phyloP scores from a whole-genome alignment of 1,140 invertebrate genomes.

The Bilobella aurantiaca region DNA sequence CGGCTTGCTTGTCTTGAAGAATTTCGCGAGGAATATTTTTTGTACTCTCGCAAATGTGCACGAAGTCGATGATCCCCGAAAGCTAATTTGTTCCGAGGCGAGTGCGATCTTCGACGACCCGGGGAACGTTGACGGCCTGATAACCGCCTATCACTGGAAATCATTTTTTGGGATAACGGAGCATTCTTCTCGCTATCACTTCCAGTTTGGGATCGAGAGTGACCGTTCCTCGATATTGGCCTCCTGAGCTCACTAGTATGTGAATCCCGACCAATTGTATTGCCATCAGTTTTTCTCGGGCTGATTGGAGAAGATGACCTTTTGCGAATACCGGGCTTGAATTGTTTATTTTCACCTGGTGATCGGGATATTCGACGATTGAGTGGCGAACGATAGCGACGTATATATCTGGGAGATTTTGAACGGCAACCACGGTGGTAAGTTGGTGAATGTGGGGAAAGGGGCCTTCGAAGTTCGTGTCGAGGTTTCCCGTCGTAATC shows the following conservation, averaged over 20 bases:
- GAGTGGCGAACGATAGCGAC: neutral
- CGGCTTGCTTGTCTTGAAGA: neutral
- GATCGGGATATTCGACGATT: neutral
- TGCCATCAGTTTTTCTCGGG: neutral
- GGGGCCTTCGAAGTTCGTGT: too few relatives aligned
- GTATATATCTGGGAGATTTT: neutral
- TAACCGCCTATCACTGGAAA: neutral
- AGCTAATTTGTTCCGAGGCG: neutral
- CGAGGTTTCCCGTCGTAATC: too few relatives aligned
- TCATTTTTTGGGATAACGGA: neutral
- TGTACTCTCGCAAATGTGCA: neutral
- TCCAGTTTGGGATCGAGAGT: neutral
- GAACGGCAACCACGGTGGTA: neutral
- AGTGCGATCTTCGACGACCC: neutral
- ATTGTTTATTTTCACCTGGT: neutral
- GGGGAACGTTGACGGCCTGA: neutral
- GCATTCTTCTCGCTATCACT: neutral
- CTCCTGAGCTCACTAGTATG: too few relatives aligned
- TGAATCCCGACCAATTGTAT: neutral
- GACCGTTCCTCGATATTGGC: neutral
- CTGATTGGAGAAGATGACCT: neutral
- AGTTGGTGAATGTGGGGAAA: neutral
- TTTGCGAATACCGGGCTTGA: neutral
- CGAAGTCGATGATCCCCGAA: neutral
- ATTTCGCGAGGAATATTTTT: neutral